Evolutionary conservation across 1,140 invertebrate genomes (phyloP).

Genomic region (Psix sp.): DNA sequence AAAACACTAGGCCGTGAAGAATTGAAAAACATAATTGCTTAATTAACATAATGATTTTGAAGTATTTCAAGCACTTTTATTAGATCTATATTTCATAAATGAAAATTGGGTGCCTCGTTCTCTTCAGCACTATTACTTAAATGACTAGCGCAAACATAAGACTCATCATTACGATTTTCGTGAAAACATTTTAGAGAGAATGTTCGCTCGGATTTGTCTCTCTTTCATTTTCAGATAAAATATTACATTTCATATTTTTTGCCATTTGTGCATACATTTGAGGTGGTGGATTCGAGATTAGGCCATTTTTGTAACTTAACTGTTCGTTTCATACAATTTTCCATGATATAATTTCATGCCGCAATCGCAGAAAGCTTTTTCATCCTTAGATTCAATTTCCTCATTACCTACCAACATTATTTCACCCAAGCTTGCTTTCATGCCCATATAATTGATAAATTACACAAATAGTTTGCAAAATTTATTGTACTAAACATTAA

Average conservation of each 20-base stretch:
- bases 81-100: constrained; percentile 5
- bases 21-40: no score
- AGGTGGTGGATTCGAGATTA: constrained; percentile 29
- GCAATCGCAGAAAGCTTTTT: constrained; percentile 32
- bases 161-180: constrained; percentile 9
- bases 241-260: no score
- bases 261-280: constrained; percentile 39
- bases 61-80: no score
- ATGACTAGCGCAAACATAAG: constrained; percentile 23
- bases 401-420: constrained; percentile 21
- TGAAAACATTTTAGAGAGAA: constrained; percentile 22
- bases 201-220: constrained; percentile 9
- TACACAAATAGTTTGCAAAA: no score
- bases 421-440: constrained; percentile 23
- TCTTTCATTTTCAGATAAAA: no score
- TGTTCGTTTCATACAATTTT: constrained; percentile 42
- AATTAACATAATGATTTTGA: no score
- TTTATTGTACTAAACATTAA: no score
- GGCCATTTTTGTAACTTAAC: constrained; percentile 33
- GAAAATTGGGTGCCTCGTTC: constrained; percentile 12
- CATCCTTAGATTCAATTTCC: constrained; percentile 29
- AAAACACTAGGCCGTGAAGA: no score
- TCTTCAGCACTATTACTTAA: constrained; percentile 33
- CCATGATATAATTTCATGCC: constrained; percentile 20
- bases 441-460: no score